Percentiles rank a stretch among this genome's conserved stretches.
These are phyloP conservation scores for Dinoponera quadriceps DNA, from an alignment of 1,140 invertebrate species.

Conservation along the genomic window DNA sequence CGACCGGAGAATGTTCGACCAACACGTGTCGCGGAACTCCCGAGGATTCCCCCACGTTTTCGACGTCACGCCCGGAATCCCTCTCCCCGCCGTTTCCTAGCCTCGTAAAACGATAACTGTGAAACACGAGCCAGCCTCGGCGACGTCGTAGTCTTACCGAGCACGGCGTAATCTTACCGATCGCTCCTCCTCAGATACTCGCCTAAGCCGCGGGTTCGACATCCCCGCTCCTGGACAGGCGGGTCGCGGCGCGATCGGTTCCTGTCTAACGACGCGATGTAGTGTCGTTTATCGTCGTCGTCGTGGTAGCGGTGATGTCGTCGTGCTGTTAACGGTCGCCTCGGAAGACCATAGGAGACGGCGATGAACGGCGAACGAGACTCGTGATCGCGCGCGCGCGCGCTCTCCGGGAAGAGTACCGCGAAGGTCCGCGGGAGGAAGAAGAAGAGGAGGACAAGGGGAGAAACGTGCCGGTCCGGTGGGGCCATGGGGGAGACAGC, in stretches of 20 bases:
- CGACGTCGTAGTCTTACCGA: no score
- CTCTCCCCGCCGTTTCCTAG: neutral
- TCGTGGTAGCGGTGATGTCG: constrained; percentile 5
- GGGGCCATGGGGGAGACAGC: constrained; percentile 85
- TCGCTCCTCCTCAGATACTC: constrained; percentile 28
- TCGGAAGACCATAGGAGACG: neutral
- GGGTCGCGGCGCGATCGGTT: neutral
- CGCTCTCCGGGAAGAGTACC: neutral
- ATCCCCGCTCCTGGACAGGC: constrained; percentile 8
- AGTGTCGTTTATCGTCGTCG: neutral
- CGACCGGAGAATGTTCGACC: neutral
- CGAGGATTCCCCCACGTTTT: neutral
- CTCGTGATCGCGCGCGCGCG: constrained; percentile 37
- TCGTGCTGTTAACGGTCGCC: constrained; percentile 24
- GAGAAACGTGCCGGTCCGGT: constrained; percentile 73
- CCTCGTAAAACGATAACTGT: constrained; percentile 21
- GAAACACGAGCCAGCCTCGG: constrained; percentile 45
- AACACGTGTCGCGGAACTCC: neutral
- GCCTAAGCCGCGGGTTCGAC: neutral
- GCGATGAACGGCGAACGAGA: constrained; percentile 35
- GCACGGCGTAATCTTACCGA: constrained; percentile 48
- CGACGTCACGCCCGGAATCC: no score
- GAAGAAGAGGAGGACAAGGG: constrained; percentile 34
- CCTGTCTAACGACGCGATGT: constrained; percentile 24
- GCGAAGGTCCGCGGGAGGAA: constrained; percentile 36